Evolutionary conservation across 64 coral and sea anemone genomes (phyloP), one percentile per base, ranked within the genome.

Genomic region (Stichodactyla mertensii): DNA sequence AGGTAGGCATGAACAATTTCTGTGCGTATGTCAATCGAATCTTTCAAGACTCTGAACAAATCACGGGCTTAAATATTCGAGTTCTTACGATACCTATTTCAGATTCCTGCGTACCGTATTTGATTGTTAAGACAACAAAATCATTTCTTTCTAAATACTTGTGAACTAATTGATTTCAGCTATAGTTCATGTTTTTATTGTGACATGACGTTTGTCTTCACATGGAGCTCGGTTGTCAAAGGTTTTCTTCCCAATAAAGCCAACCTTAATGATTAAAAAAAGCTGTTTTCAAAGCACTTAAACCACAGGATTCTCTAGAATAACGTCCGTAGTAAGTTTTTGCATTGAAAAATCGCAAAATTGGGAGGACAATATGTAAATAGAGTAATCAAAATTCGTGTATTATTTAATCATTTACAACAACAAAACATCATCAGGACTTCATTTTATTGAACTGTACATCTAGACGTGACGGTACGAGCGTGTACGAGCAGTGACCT

Each of bases 1-100:
- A 97, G 86, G 94, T 97, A 24, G 80, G 85, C 67, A 74, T 13
- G 7, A n/a, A 7, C 20, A 7, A 8, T 23, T 61, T 64, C 27
- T 62, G 83, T 59, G 71, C 55, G 0, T 45, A 45, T 45, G 36
- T 45, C 36, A 45, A 45, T 45, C 36, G 36, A 45, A 45, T 45
- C 36, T 45, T 45, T 45, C 36, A 45, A 45, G 36, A 45, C 36
- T 45, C 13, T 79, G 77, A 61, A 19, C 31, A 4, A 20, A 64
- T 64, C 22, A 54, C 18, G 69, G 23, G 78, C 36, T 52, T 45
- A 45, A 45, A 45, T 45, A 45, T 45, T 45, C 36, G 36, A 45
- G 36, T 45, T 45, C 36, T 45, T 45, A n/a, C n/a, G n/a, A n/a
- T n/a, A 45, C 36, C 36, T 45, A 45, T 45, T 45, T 45, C 36